These are phyloP conservation scores for Nomada hirtipes DNA, from an alignment of 2,888 invertebrate genomes.

Conservation along the genomic window DNA sequence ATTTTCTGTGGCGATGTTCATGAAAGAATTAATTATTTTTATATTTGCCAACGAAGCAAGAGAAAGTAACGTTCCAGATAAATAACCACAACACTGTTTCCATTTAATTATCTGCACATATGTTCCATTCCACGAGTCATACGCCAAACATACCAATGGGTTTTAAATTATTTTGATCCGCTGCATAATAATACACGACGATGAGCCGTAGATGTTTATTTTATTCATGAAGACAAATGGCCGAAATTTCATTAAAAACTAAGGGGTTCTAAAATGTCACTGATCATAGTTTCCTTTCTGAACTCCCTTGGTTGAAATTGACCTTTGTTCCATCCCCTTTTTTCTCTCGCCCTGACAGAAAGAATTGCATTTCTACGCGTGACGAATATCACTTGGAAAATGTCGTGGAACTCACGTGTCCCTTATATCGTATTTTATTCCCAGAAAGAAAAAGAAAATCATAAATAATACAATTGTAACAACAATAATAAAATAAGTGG, in stretches of 20 bases:
- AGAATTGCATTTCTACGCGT: slow-evolving; percentile 19
- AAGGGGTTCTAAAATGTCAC: slow-evolving; percentile 57
- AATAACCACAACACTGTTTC: neutral
- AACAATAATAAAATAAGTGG: neutral
- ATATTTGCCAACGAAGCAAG: slow-evolving; percentile 1
- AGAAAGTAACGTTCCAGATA: slow-evolving; percentile 51
- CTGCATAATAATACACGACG: no score
- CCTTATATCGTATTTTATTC: neutral
- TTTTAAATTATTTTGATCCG: neutral
- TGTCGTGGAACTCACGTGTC: slow-evolving; percentile 14
- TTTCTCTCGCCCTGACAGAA: neutral
- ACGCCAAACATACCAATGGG: neutral
- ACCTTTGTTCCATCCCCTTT: slow-evolving; percentile 48
- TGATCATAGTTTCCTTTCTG: slow-evolving; percentile 18
- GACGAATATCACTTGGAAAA: slow-evolving; percentile 22
- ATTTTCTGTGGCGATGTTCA: no score
- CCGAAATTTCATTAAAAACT: neutral
- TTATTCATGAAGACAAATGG: neutral
- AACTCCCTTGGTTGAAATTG: slow-evolving; percentile 43
- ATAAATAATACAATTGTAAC: neutral
- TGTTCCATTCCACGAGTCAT: neutral
- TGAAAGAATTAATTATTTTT: slow-evolving; percentile 27
- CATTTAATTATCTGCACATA: slow-evolving; percentile 48
- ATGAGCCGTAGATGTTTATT: neutral
- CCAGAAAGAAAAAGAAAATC: neutral